Conservation (phyloP, 2,113 vertebrate species). For the Rhea pennata region DNA sequence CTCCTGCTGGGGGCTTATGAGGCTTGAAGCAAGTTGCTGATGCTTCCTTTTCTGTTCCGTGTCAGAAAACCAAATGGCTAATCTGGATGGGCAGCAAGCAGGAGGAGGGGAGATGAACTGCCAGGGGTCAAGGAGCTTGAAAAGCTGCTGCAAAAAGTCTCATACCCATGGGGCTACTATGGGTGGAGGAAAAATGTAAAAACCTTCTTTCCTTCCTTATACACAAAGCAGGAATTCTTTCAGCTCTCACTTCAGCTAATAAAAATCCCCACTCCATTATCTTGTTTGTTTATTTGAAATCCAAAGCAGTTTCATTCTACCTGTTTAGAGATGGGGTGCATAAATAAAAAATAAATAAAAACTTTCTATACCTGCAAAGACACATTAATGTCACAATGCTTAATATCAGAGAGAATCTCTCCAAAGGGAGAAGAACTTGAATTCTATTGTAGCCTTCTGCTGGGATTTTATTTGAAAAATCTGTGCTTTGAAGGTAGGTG, state of each 20-base stretch:
- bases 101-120: not conserved
- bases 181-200: not conserved
- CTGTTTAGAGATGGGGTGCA: not conserved
- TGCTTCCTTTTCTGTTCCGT: not conserved
- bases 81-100: accelerated
- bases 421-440: not conserved
- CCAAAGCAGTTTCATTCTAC: not conserved
- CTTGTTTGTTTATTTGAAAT: not conserved
- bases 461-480: not conserved
- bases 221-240: too few species aligned
- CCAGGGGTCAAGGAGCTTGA: not conserved
- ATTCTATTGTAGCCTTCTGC: not conserved
- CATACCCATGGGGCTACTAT: not conserved
- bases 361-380: not conserved
- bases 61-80: not conserved
- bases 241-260: too few species aligned
- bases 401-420: not conserved
- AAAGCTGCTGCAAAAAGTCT: not conserved
- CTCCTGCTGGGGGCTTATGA: not conserved
- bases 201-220: not conserved
- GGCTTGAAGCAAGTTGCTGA: not conserved
- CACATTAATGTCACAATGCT: not conserved
- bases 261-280: not conserved
- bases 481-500: not conserved
- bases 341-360: not conserved